Conservation (phyloP, 1,140 invertebrate species). For the Drosophila sturtevanti region DNA sequence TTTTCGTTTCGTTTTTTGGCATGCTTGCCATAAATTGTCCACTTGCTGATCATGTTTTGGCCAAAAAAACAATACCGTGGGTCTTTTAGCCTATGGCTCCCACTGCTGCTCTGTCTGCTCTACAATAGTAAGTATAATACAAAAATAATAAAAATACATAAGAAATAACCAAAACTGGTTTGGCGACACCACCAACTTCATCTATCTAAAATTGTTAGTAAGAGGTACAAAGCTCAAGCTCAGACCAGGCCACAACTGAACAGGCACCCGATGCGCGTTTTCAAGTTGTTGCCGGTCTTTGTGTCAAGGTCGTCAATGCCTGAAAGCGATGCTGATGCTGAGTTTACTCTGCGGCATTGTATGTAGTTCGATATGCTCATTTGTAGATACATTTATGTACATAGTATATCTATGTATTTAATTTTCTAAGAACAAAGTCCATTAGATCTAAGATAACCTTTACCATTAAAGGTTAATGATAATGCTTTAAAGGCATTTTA, state of each 20-base stretch:
- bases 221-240: conserved; percentile 27
- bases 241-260: conserved; percentile 15
- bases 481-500: background rate
- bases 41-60: conserved; percentile 65
- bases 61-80: conserved; percentile 55
- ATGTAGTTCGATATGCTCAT: conserved; percentile 4
- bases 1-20: conserved; percentile 36
- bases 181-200: background rate
- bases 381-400: background rate
- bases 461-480: background rate
- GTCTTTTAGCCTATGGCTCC: conserved; percentile 57
- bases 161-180: conserved; percentile 4
- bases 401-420: background rate
- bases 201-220: conserved; percentile 8
- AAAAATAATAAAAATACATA: conserved; percentile 5
- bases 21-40: conserved; percentile 46
- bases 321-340: conserved; percentile 24
- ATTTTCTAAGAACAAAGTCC: background rate
- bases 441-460: background rate
- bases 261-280: conserved; percentile 29
- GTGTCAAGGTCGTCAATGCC: conserved; percentile 70
- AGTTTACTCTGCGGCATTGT: conserved; percentile 16
- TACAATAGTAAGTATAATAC: conserved; percentile 54
- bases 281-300: conserved; percentile 73
- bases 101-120: conserved; percentile 55